These are phyloP conservation scores for Zapus hudsonius DNA, from an alignment of 2,113 vertebrate genomes.

Conservation along the genomic window DNA sequence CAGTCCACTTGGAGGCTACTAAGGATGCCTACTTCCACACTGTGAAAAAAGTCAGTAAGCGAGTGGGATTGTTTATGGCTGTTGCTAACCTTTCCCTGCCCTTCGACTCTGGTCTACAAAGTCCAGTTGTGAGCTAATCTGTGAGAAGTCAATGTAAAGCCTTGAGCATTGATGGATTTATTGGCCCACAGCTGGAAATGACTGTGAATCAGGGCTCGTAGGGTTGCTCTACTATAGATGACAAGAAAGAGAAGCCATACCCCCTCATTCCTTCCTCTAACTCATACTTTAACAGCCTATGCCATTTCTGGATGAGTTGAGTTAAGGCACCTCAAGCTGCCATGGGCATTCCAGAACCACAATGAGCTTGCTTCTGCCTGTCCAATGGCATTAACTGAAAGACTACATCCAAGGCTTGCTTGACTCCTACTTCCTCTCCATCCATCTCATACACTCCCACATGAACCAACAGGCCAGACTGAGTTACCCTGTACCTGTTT, in stretches of 20 bases:
- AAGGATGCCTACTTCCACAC: fast-evolving
- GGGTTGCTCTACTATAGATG: background rate
- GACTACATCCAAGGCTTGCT: background rate
- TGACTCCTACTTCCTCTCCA: background rate
- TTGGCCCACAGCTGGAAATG: background rate
- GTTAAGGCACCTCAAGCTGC: too few species aligned
- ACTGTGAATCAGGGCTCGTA: too few species aligned
- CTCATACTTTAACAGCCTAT: background rate
- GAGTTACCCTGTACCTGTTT: background rate
- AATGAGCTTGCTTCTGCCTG: background rate
- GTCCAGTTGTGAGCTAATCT: background rate
- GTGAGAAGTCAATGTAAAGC: background rate
- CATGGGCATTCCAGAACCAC: background rate
- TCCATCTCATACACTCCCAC: background rate
- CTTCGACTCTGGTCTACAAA: background rate
- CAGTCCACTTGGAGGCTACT: background rate
- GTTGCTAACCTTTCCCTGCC: background rate
- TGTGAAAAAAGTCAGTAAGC: background rate
- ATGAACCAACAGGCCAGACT: background rate
- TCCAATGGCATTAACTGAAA: background rate
- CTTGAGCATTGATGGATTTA: background rate
- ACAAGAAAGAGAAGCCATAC: background rate
- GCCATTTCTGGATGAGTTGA: background rate
- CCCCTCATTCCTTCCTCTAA: background rate
- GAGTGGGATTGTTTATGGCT: fast-evolving